Evolutionary conservation across 2,797 vertebrate genomes (phyloP).

Genomic region (Argyrosomus regius): DNA sequence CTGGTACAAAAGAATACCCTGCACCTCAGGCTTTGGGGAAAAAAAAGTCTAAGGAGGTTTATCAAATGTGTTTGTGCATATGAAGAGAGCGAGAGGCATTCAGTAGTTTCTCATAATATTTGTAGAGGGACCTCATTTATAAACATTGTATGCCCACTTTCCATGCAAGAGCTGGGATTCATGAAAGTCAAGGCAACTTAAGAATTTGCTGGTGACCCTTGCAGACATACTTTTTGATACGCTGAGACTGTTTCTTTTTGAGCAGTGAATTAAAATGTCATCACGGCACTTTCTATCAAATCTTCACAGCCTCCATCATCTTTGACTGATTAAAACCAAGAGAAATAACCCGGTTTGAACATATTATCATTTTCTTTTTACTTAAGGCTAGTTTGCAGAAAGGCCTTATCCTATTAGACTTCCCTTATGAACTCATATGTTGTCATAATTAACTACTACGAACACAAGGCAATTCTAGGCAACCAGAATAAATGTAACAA

Average conservation of each 20-base stretch:
- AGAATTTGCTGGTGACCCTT: background rate
- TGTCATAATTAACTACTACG: background rate
- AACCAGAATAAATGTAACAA: background rate
- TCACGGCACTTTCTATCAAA: background rate
- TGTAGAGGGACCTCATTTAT: conserved; percentile 20
- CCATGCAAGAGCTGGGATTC: background rate
- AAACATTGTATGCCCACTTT: background rate
- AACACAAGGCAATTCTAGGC: background rate
- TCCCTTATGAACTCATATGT: background rate
- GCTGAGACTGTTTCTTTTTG: background rate
- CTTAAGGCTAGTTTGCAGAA: background rate
- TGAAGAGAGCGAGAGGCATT: conserved; percentile 9
- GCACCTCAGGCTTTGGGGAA: conserved; percentile 27
- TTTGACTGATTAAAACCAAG: background rate
- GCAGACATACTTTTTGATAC: background rate
- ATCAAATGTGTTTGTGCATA: conserved; percentile 30
- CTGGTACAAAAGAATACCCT: conserved; percentile 29
- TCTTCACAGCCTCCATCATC: background rate
- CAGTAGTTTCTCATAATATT: conserved; percentile 25
- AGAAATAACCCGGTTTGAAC: background rate
- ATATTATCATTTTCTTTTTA: background rate
- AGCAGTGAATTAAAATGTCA: background rate
- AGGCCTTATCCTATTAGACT: background rate
- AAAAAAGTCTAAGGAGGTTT: conserved; percentile 33
- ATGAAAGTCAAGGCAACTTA: background rate